phyloP scores from a whole-genome alignment of 2,113 vertebrate genomes.

The Falco punctatus region DNA sequence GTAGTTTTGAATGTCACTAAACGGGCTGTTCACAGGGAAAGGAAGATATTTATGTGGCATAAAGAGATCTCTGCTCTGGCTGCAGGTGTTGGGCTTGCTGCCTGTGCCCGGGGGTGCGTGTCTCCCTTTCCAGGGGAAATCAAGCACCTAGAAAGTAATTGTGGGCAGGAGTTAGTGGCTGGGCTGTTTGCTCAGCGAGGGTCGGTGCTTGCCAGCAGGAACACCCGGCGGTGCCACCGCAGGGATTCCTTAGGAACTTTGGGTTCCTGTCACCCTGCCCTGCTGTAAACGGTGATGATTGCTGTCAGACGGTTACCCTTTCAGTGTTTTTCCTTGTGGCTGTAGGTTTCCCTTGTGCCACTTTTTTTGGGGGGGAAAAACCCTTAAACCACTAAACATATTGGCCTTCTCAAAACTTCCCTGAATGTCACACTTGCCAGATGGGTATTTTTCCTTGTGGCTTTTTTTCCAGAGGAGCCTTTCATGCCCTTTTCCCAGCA shows the following conservation, averaged over 20 bases:
- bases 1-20: slow-evolving; percentile 4
- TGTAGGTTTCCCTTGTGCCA: rapidly evolving
- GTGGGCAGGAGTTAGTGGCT: neutral
- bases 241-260: no score
- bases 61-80: neutral
- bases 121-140: neutral
- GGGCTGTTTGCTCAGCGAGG: neutral
- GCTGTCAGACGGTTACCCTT: rapidly evolving
- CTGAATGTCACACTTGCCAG: neutral
- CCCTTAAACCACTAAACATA: rapidly evolving
- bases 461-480: no score
- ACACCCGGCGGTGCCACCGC: neutral
- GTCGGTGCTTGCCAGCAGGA: neutral
- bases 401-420: neutral
- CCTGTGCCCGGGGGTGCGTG: neutral
- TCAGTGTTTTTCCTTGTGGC: neutral
- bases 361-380: neutral
- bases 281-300: rapidly evolving
- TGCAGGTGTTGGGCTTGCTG: neutral
- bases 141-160: neutral
- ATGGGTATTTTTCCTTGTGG: neutral
- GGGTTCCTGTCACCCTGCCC: neutral
- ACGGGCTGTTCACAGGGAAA: neutral
- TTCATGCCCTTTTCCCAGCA: neutral
- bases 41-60: neutral